These are phyloP conservation scores for Polydrusus pterygomalis DNA, from an alignment of 2,888 invertebrate species.

Conservation along the genomic window DNA sequence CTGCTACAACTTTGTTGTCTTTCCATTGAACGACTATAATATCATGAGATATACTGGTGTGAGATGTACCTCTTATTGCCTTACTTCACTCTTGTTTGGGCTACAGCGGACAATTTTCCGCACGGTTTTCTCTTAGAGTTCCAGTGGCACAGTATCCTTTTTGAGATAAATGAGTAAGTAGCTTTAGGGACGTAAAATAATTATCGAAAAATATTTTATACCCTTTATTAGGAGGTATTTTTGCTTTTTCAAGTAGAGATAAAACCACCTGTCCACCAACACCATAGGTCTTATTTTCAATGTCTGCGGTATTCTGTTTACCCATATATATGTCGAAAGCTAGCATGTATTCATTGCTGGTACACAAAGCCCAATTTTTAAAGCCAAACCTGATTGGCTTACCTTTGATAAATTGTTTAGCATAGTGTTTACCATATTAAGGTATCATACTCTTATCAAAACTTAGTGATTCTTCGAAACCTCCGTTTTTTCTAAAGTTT, in stretches of 20 bases:
- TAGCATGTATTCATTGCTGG: conserved; percentile 57
- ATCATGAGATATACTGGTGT: not conserved
- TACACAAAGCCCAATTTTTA: conserved; percentile 60
- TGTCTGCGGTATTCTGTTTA: conserved; percentile 41
- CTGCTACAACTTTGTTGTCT: conserved; percentile 50
- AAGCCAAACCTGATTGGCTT: conserved; percentile 60
- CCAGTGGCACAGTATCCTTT: conserved; percentile 42
- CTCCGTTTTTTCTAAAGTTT: conserved; percentile 37
- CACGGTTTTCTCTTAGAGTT: conserved; percentile 46
- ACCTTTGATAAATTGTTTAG: conserved; percentile 58
- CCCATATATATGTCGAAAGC: conserved; percentile 59
- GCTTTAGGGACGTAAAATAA: conserved; percentile 39
- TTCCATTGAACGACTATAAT: conserved; percentile 48
- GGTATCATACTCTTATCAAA: conserved; percentile 60
- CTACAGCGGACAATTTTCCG: conserved; percentile 29
- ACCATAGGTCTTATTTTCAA: conserved; percentile 51
- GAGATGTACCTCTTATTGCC: conserved; percentile 16
- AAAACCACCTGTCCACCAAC: conserved; percentile 57
- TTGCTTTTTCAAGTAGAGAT: conserved; percentile 18
- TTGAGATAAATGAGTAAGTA: conserved; percentile 36
- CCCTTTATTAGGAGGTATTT: conserved; percentile 30
- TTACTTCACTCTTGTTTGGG: conserved; percentile 33
- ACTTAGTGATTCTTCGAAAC: conserved; percentile 37
- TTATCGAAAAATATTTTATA: conserved; percentile 44
- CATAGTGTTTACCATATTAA: conserved; percentile 59